Base-by-base conservation (phyloP, 2,888 invertebrate genomes). In the Agelastica alni region DNA sequence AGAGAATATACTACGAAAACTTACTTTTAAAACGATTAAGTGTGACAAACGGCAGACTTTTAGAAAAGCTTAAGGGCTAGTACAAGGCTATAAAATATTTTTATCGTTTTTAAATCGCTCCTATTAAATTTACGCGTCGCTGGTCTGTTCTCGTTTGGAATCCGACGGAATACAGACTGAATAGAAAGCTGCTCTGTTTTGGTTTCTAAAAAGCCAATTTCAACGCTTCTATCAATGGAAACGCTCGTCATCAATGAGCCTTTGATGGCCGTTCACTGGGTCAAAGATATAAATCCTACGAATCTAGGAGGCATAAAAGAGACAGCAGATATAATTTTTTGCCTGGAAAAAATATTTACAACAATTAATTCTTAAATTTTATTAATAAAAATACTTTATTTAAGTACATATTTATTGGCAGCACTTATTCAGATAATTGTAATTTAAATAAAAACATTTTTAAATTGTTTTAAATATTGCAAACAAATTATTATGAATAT, bases 281-380 rank as follows among this genome's bases (percentile, higher is more conserved):
- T 70, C 68, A 73, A 72, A 73, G 73, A 72, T 73, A 74, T 75
- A 75, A 75, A 74, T 66, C 37, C 67, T n/a, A n/a, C n/a, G n/a
- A n/a, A n/a, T n/a, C n/a, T n/a, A n/a, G n/a, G n/a, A 70, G 70
- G 68, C 70, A 68, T 75, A 74, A 75, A 75, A 68, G 59, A 66
- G 60, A 63, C n/a, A n/a, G n/a, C n/a, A n/a, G n/a, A n/a, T n/a
- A n/a, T n/a, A n/a, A n/a, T n/a, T n/a, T n/a, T n/a, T n/a, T n/a
- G n/a, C n/a, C n/a, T n/a, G n/a, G n/a, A n/a, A n/a, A n/a, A n/a
- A n/a, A n/a, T n/a, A n/a, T n/a, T n/a, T n/a, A n/a, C n/a, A n/a
- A n/a, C n/a, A n/a, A n/a, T n/a, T n/a, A n/a, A n/a, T n/a, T n/a
- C n/a, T n/a, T n/a, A n/a, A n/a, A n/a, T n/a, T n/a, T n/a, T n/a